Conservation (phyloP, 1,140 invertebrate species). For the Nasonia longicornis region DNA sequence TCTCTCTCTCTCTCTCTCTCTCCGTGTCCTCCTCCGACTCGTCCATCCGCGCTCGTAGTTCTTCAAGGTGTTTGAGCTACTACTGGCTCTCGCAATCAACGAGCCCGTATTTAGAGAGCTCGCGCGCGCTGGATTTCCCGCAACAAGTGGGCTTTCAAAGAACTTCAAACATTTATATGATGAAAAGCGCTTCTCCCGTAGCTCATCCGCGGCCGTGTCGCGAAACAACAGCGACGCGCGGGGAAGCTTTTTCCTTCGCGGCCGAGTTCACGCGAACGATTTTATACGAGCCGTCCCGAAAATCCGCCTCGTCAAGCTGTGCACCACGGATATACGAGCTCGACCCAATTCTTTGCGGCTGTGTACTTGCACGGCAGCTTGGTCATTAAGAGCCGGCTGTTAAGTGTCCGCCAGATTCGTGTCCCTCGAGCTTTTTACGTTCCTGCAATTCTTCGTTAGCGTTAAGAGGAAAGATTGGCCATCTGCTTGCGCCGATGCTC, state of each 20-base stretch:
- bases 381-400: background rate
- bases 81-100: background rate
- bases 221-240: too few species aligned
- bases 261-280: background rate
- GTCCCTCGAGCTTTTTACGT: background rate
- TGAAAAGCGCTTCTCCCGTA: background rate
- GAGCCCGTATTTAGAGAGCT: background rate
- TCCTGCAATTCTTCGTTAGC: background rate
- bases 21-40: background rate
- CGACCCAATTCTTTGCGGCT: background rate
- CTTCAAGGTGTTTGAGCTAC: background rate
- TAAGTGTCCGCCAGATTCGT: background rate
- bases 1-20: background rate
- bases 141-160: conserved; percentile 2
- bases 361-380: background rate
- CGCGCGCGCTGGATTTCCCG: background rate
- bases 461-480: background rate
- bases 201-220: background rate
- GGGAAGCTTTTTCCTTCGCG: background rate
- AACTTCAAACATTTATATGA: conserved; percentile 4
- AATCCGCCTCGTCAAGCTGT: background rate
- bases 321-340: background rate
- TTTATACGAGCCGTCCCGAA: background rate
- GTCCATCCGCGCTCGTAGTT: background rate
- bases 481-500: too few species aligned